Evolutionary conservation across 2,113 vertebrate species (phyloP).

Genomic region (Cyanocitta stelleri): DNA sequence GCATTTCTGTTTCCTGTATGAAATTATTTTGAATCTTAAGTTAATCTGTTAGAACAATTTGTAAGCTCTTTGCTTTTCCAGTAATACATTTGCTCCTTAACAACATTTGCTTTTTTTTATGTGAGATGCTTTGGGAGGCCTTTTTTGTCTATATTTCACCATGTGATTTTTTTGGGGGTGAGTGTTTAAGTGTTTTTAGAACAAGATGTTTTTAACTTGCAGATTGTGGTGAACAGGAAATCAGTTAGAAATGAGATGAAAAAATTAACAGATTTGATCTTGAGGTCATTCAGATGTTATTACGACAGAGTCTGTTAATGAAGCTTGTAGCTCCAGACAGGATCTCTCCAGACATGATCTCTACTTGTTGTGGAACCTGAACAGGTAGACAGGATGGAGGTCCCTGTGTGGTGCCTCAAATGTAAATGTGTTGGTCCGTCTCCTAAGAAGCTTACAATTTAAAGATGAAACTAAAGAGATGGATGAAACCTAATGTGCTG

Average conservation of each 20-base stretch:
- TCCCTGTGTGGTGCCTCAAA: neutral
- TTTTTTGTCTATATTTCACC: neutral
- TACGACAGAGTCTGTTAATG: neutral
- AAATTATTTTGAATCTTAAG: neutral
- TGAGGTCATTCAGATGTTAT: neutral
- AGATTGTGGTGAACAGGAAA: neutral
- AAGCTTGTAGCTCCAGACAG: neutral
- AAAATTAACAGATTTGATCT: neutral
- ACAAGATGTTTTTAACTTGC: neutral
- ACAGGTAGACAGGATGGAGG: neutral
- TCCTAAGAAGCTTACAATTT: neutral
- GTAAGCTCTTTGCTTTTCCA: neutral
- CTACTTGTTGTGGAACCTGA: neutral
- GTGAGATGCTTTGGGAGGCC: neutral
- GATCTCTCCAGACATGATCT: neutral
- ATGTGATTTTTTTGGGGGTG: neutral
- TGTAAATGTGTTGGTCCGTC: neutral
- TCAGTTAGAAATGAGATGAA: neutral
- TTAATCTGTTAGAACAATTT: neutral
- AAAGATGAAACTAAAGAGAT: conserved; percentile 3
- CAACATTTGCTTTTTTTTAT: neutral
- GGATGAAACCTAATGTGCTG: conserved; percentile 29
- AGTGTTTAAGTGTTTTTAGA: neutral
- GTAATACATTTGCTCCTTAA: neutral
- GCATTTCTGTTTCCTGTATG: rapidly evolving